Evolutionary conservation across 2,888 invertebrate genomes (phyloP), one percentile per base, ranked within the genome.

Genomic region (Ennomos fuscantarius): DNA sequence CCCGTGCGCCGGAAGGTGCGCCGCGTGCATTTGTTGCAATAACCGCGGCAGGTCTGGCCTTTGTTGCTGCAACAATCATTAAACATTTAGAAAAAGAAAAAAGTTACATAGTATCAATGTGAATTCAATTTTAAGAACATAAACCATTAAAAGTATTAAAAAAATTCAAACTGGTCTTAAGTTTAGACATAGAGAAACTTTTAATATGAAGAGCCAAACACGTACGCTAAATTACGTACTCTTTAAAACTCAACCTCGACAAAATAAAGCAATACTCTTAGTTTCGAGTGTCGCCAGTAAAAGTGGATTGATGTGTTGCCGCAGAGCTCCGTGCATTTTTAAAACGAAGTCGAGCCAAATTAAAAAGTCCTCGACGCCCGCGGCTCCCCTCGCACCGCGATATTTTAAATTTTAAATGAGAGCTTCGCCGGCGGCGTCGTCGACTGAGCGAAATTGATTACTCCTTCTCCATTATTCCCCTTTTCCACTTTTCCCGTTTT

Each of bases 1-100:
- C 43, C 95, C 94, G 60, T 95, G 95, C 56, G 95, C 93, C 68
- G 97, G 95, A 59, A 94, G 81, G 88, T 97, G 97, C 74, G 97
- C 97, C 35, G 97, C 97, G 85, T 98, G 98, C 97, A 98, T 97
- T 91, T 98, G 98, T 90, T 98, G 98, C 86, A 97, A 93, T 65
- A 96, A 87, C 85, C 96, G 94, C 34, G 96, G 96, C 73, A 97
- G 91, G 84, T 97, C 96, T 57, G 96, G 96, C 87, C 96, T 94
- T 92, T 96, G 97, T 95, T 96, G 96, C 96, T 97, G 94, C 34
- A 82, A 80, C 66, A 75, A 59, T 52, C 60, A 32, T 34, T 11
- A 43, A 37, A 37, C 9, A 8, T 24, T 24, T 24, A 35, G 12
- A 39, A 41, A 37, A 12, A 34, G 11, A 10, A 45, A 15, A 24